Percentiles rank a stretch among this genome's conserved stretches.
phyloP scores from a whole-genome alignment of 2,797 vertebrate genomes.

The Sebastes minor region DNA sequence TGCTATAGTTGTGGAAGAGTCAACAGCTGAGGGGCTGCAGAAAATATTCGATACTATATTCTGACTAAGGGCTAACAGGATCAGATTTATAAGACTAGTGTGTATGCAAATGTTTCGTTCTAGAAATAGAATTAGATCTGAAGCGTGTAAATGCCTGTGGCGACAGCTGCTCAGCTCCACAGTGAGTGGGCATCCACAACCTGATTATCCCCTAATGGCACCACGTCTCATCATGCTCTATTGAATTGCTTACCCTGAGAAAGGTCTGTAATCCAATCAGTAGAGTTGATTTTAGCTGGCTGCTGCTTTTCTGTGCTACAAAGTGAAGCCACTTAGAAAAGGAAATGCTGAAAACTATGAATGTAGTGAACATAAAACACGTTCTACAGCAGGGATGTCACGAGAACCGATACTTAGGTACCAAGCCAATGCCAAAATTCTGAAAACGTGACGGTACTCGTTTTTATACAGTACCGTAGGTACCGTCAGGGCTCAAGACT shows the following conservation, averaged over 20 bases:
- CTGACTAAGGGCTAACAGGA: not conserved
- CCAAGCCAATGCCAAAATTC: too few relatives aligned
- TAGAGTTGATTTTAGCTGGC: slow-evolving; percentile 33
- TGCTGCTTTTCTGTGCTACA: slow-evolving; percentile 1
- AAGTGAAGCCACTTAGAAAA: not conserved
- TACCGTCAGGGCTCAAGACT: too few relatives aligned
- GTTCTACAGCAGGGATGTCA: not conserved
- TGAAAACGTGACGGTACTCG: too few relatives aligned
- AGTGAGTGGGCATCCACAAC: slow-evolving; percentile 15
- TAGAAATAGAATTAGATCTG: slow-evolving; percentile 16
- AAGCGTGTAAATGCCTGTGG: slow-evolving; percentile 23
- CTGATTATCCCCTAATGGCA: slow-evolving; percentile 54
- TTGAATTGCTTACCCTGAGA: slow-evolving; percentile 41
- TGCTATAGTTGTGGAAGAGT: not conserved
- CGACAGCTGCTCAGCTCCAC: slow-evolving; percentile 42
- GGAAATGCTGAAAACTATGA: not conserved
- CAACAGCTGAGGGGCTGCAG: not conserved
- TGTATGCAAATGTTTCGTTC: not conserved
- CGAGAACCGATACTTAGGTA: too few relatives aligned
- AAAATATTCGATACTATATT: not conserved
- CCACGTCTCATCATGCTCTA: slow-evolving; percentile 31
- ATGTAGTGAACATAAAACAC: not conserved
- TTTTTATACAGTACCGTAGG: too few relatives aligned
- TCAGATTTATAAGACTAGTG: not conserved
- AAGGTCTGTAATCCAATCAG: slow-evolving; percentile 44